phyloP scores from a whole-genome alignment of 2,797 vertebrate genomes.

The Orestias chungarensis region DNA sequence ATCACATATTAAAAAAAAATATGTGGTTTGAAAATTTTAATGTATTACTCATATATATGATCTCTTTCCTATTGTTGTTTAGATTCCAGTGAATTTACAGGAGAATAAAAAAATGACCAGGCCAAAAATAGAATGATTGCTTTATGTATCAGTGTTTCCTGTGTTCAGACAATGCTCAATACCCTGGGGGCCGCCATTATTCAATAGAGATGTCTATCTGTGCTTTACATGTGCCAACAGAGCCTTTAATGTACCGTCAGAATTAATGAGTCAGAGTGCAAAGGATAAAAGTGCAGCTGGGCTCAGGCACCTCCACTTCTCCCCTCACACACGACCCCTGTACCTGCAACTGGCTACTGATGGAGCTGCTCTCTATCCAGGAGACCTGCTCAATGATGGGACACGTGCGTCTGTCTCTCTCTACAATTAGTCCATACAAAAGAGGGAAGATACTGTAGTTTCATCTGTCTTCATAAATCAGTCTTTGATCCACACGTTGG shows the following conservation, averaged over 20 bases:
- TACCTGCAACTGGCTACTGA: constrained; percentile 80
- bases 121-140: not conserved
- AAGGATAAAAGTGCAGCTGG: constrained; percentile 77
- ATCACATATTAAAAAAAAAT: not conserved
- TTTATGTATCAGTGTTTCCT: not conserved
- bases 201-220: constrained; percentile 28
- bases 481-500: constrained; percentile 11
- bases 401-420: constrained; percentile 57
- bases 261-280: constrained; percentile 72
- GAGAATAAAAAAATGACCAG: not conserved
- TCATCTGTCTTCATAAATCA: constrained; percentile 45
- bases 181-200: constrained; percentile 39
- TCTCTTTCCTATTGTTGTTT: not conserved
- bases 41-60: not conserved
- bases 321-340: constrained; percentile 37
- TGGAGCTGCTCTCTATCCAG: constrained; percentile 69
- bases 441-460: constrained; percentile 57
- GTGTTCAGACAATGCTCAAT: constrained; percentile 30
- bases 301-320: constrained; percentile 59
- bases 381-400: constrained; percentile 66
- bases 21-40: not conserved
- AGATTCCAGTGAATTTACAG: not conserved
- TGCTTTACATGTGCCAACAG: constrained; percentile 53
- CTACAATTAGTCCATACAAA: constrained; percentile 75
- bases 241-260: constrained; percentile 64